These are phyloP conservation scores for Dicyrtoma fusca DNA, from an alignment of 2,888 invertebrate species.

Conservation along the genomic window DNA sequence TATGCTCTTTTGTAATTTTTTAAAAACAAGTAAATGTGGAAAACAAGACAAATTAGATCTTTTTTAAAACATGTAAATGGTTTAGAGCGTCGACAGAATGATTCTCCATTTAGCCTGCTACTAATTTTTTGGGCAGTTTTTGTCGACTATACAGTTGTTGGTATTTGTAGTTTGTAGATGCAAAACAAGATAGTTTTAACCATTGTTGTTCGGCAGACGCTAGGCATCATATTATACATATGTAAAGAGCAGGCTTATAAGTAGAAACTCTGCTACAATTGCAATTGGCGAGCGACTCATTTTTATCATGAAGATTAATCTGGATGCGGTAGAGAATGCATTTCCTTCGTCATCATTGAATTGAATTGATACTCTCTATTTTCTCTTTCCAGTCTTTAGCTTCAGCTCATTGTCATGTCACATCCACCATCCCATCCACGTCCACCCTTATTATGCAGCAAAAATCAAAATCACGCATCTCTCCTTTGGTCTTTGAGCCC, in stretches of 20 bases:
- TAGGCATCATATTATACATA: too few species aligned
- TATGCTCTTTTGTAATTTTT: too few species aligned
- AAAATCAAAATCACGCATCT: neutral
- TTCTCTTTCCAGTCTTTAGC: slow-evolving; percentile 20
- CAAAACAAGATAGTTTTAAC: slow-evolving; percentile 16
- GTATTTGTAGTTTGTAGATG: too few species aligned
- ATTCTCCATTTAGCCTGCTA: too few species aligned
- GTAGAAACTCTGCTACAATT: slow-evolving; percentile 14
- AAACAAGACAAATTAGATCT: too few species aligned
- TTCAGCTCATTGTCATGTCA: neutral
- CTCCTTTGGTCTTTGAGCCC: neutral
- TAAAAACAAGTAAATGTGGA: too few species aligned
- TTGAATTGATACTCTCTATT: slow-evolving; percentile 27
- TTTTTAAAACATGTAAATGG: too few species aligned
- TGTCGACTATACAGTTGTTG: too few species aligned
- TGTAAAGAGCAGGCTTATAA: neutral
- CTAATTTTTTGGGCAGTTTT: too few species aligned
- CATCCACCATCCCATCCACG: neutral
- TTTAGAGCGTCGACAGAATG: too few species aligned
- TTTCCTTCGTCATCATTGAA: slow-evolving; percentile 19
- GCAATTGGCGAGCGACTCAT: slow-evolving; percentile 32
- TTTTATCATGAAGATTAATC: slow-evolving; percentile 33
- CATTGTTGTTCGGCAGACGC: too few species aligned
- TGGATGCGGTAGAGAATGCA: slow-evolving; percentile 1
- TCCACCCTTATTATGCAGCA: too few species aligned